Evolutionary conservation across 2,797 vertebrate species (phyloP).

Genomic region (Denticeps clupeoides): DNA sequence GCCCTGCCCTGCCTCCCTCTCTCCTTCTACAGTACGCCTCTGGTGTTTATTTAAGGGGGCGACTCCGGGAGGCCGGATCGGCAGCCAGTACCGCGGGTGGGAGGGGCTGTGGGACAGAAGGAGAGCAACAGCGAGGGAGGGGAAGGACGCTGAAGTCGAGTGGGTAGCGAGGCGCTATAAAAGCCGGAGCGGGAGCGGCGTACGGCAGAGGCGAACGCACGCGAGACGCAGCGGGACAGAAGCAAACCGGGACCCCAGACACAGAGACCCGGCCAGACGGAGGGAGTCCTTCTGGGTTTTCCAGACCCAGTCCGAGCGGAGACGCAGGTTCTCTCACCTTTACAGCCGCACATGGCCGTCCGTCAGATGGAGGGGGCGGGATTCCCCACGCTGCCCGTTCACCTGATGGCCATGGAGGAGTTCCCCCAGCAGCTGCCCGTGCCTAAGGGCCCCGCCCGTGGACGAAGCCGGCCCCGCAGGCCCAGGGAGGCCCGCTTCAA

Average conservation of each 20-base stretch:
- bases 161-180: constrained; percentile 46
- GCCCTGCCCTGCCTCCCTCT: constrained; percentile 8
- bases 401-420: constrained; percentile 75
- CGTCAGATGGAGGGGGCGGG: constrained; percentile 71
- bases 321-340: not conserved
- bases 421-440: constrained; percentile 79
- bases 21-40: constrained; percentile 16
- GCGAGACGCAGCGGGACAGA: constrained; percentile 21
- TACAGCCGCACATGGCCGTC: constrained; percentile 54
- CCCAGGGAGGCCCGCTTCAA: constrained; percentile 88
- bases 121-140: constrained; percentile 32
- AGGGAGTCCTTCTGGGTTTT: no score
- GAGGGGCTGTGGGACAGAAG: constrained; percentile 24
- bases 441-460: constrained; percentile 59
- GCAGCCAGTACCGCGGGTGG: constrained; percentile 42
- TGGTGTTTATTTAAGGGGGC: constrained; percentile 50
- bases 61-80: constrained; percentile 43
- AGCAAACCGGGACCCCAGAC: constrained; percentile 5
- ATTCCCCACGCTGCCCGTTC: constrained; percentile 73
- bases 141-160: constrained; percentile 21
- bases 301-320: no score
- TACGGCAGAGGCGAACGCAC: constrained; percentile 34
- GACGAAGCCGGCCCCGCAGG: constrained; percentile 68
- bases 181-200: constrained; percentile 37
- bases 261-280: constrained; percentile 8